Conservation (phyloP, 2,888 invertebrate species). For the Netelia inedita region DNA sequence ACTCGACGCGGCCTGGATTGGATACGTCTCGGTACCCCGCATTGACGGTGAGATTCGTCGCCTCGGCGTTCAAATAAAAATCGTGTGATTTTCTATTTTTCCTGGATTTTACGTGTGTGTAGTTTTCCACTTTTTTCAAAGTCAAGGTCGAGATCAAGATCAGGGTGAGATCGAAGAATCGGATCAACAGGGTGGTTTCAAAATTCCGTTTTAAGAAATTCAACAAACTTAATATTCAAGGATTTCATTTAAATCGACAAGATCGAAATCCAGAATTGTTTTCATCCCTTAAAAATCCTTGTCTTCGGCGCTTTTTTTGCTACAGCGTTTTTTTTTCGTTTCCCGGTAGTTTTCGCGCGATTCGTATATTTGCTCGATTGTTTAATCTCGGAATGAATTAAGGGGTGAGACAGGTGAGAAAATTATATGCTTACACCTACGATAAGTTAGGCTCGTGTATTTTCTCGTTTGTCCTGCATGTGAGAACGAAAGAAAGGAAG, state of each 20-base stretch:
- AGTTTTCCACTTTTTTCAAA: too few species aligned
- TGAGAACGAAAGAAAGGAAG: conserved; percentile 4
- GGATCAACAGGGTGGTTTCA: too few species aligned
- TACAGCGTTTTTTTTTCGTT: too few species aligned
- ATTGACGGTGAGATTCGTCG: conserved; percentile 80
- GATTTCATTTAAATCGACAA: too few species aligned
- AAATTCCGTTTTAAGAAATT: too few species aligned
- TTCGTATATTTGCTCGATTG: not conserved
- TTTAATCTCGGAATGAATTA: conserved; percentile 35
- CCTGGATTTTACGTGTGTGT: not conserved
- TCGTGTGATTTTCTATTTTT: not conserved
- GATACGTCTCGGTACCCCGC: conserved; percentile 78
- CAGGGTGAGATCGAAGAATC: too few species aligned
- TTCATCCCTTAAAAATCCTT: too few species aligned
- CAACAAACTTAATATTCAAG: too few species aligned
- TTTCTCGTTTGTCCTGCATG: not conserved
- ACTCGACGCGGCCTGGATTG: conserved; percentile 74
- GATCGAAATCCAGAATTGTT: too few species aligned
- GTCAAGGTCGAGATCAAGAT: too few species aligned
- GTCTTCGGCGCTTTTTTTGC: too few species aligned
- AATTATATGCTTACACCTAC: conserved; percentile 17
- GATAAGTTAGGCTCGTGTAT: conserved; percentile 27
- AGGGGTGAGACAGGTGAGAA: conserved; percentile 47
- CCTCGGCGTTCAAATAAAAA: not conserved
- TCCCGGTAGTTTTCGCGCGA: not conserved